Base-by-base conservation (phyloP, 2,797 vertebrate species). In the Dendrocincla fuliginosa region DNA sequence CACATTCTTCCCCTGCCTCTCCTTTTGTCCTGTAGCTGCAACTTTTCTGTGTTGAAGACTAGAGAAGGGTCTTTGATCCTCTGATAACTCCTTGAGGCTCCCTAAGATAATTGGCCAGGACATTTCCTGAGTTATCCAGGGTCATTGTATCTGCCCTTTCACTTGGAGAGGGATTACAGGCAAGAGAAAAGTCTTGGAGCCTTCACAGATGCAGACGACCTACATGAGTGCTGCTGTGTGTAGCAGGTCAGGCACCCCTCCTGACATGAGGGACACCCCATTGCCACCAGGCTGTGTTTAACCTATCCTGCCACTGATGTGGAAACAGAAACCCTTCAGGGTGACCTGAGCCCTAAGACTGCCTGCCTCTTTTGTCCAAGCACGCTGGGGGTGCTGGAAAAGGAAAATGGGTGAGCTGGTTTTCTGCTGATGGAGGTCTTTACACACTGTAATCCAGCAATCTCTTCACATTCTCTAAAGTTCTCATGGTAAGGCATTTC, bases 121-220 rank as follows among this genome's bases (percentile, higher is more conserved):
- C 77, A 94, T 76, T 90, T 87, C 82, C 87, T 73, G 89, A 96
- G 77, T 93, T 88, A 90, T 91, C 85, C 67, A 88, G 85, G 95
- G 95, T 97, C 95, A 96, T 84, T 78, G 76, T 82, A 49, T 84
- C n/a, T 97, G 92, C 91, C 95, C 95, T 96, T 96, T 95, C 88
- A 32, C 89, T 88, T 95, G 91, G 80, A 95, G 89, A 94, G 47
- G 83, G 63, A 82, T 91, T 94, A 93, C 87, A 96, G 44, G 70
- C 94, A 84, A 95, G 77, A 88, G 87, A 90, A 95, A 94, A 90
- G 52, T 88, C 95, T 92, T 94, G 94, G 83, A 95, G 87, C 56
- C 69, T 88, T 96, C 89, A 96, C 61, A 95, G 94, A 88, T 96
- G 82, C 73, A 41, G 91, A 65, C 3, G 9, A 93, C 92, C 89